Percentiles rank a stretch among this genome's conserved stretches.
These are phyloP conservation scores for Strix uralensis DNA, from an alignment of 2,113 vertebrate species.

Conservation along the genomic window DNA sequence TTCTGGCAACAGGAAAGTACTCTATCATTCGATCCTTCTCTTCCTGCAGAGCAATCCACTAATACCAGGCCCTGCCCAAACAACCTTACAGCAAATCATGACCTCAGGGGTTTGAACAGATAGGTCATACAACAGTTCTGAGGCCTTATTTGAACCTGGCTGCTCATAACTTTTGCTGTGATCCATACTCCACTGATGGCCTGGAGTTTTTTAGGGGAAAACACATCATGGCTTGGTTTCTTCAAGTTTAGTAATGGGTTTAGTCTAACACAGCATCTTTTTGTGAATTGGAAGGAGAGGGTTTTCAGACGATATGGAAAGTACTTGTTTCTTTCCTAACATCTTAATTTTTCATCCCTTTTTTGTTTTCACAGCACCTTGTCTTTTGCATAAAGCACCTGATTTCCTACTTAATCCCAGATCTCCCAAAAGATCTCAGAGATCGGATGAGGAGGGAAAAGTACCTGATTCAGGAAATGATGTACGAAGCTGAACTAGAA, in stretches of 20 bases:
- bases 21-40: neutral
- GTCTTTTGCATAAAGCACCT: slow-evolving; percentile 96
- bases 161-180: neutral
- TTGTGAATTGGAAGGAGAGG: neutral
- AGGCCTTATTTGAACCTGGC: neutral
- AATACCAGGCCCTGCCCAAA: neutral
- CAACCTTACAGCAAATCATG: neutral
- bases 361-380: slow-evolving; percentile 83
- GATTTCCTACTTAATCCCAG: slow-evolving; percentile 97
- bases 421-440: slow-evolving; percentile 94
- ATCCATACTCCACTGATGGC: neutral
- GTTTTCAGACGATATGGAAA: neutral
- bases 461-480: slow-evolving; percentile 98
- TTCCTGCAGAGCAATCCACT: neutral
- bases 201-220: neutral
- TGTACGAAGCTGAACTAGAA: slow-evolving; percentile 95
- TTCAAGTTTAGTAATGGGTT: neutral
- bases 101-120: neutral
- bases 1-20: neutral
- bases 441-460: slow-evolving; percentile 97
- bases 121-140: neutral
- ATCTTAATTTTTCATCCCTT: neutral
- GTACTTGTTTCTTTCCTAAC: neutral
- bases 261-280: neutral
- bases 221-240: neutral